Percentiles rank a stretch among this genome's conserved stretches.
These are phyloP conservation scores for Carettochelys insculpta DNA, from an alignment of 2,113 vertebrate genomes.

Conservation along the genomic window DNA sequence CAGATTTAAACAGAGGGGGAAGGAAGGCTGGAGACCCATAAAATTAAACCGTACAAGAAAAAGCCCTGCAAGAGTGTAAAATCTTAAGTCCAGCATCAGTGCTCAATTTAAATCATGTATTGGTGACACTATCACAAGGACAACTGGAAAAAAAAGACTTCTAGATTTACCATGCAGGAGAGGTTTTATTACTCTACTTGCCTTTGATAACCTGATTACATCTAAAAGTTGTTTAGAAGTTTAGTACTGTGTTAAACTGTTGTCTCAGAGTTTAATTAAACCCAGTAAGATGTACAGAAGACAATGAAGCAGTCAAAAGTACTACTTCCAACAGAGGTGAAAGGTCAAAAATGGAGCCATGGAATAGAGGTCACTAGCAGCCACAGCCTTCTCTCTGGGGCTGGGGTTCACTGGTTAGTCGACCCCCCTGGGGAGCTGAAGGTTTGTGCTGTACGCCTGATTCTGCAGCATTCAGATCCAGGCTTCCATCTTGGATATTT, in stretches of 20 bases:
- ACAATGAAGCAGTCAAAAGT: slow-evolving; percentile 76
- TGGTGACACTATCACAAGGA: slow-evolving; percentile 82
- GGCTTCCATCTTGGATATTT: slow-evolving; percentile 97
- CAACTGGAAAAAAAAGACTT: slow-evolving; percentile 77
- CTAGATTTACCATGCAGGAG: slow-evolving; percentile 88
- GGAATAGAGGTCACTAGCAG: slow-evolving; percentile 89
- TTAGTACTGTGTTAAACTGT: slow-evolving; percentile 88
- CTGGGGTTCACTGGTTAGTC: slow-evolving; percentile 92
- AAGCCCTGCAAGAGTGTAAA: slow-evolving; percentile 76
- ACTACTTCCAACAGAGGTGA: slow-evolving; percentile 79
- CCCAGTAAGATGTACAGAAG: slow-evolving; percentile 85
- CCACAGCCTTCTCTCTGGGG: slow-evolving; percentile 94
- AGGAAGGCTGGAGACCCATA: slow-evolving; percentile 73
- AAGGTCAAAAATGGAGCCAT: slow-evolving; percentile 73
- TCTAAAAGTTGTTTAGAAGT: slow-evolving; percentile 86
- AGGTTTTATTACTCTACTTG: slow-evolving; percentile 87
- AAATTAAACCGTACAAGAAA: slow-evolving; percentile 80
- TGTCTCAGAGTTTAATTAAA: slow-evolving; percentile 84
- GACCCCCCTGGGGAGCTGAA: slow-evolving; percentile 90
- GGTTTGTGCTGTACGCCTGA: slow-evolving; percentile 98
- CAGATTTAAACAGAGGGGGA: slow-evolving; percentile 66
- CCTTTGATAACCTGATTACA: slow-evolving; percentile 88
- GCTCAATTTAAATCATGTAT: slow-evolving; percentile 77
- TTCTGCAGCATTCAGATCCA: slow-evolving; percentile 97
- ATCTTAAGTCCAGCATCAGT: slow-evolving; percentile 82